Conservation (phyloP, 2,888 invertebrate species). For the Lucinisca nassula region DNA sequence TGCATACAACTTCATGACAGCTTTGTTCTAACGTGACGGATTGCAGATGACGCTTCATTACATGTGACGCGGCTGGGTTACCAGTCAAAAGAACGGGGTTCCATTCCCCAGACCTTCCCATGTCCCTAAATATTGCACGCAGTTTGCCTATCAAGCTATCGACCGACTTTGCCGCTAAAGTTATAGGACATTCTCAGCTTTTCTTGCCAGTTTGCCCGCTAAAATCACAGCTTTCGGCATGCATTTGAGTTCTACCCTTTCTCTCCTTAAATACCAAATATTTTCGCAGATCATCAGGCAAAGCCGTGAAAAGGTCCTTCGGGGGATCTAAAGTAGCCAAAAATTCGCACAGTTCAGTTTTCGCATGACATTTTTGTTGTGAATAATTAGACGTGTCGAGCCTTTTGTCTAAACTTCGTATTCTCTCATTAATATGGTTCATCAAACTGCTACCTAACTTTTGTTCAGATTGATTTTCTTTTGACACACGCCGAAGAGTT, state of each 20-base stretch:
- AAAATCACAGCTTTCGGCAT: background rate
- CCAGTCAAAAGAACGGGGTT: conserved; percentile 12
- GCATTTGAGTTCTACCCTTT: background rate
- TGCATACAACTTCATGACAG: background rate
- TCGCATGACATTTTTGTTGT: conserved; percentile 14
- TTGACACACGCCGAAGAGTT: background rate
- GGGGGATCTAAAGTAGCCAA: background rate
- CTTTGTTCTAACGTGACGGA: conserved; percentile 4
- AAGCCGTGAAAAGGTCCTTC: background rate
- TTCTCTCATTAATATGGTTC: background rate
- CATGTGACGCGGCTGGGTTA: background rate
- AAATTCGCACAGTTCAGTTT: conserved; percentile 1
- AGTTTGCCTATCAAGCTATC: conserved; percentile 20
- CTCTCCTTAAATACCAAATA: conserved; percentile 11
- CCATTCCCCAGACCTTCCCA: conserved; percentile 16
- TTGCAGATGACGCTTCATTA: conserved; percentile 3
- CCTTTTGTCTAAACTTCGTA: background rate
- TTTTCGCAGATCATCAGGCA: background rate
- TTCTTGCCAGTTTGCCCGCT: background rate
- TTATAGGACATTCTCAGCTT: conserved; percentile 1
- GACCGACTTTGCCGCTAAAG: conserved; percentile 17
- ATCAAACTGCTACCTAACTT: background rate
- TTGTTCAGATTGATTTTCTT: background rate
- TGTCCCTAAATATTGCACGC: background rate
- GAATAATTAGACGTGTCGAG: background rate